These are phyloP conservation scores for Oxytorus armatus DNA, from an alignment of 2,888 invertebrate genomes.

Conservation along the genomic window DNA sequence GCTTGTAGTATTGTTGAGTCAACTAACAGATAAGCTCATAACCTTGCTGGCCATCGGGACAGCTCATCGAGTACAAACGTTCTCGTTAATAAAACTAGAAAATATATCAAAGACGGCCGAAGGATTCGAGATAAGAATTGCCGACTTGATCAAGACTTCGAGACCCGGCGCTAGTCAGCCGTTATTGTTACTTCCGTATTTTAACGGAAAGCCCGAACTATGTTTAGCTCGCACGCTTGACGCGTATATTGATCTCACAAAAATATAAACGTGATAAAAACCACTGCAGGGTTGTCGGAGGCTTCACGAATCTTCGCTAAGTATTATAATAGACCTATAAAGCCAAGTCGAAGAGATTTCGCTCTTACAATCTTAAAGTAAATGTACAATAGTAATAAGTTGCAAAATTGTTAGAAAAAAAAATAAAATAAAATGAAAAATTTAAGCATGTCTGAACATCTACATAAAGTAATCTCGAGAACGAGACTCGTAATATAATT, in stretches of 20 bases:
- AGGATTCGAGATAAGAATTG: constrained; percentile 44
- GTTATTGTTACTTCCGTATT: constrained; percentile 35
- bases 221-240: too few species aligned
- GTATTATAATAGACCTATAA: background rate
- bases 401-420: too few species aligned
- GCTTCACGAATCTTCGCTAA: background rate
- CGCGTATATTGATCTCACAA: too few species aligned
- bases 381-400: background rate
- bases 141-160: constrained; percentile 35
- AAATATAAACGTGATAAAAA: constrained; percentile 30
- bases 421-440: too few species aligned
- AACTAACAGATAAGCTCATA: constrained; percentile 34
- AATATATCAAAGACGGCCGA: constrained; percentile 18
- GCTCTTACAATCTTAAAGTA: background rate
- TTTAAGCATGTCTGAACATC: too few species aligned
- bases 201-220: background rate
- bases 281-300: constrained; percentile 43
- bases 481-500: too few species aligned
- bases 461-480: too few species aligned
- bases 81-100: constrained; percentile 34
- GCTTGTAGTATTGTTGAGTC: too few species aligned
- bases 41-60: constrained; percentile 44
- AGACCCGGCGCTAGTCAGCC: constrained; percentile 35
- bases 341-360: background rate
- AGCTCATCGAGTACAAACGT: constrained; percentile 46